A percentile compares a stretch with the other conserved stretches of the same genome.
Conservation (phyloP, 2,888 invertebrate species). For the Plebejus melissa region DNA sequence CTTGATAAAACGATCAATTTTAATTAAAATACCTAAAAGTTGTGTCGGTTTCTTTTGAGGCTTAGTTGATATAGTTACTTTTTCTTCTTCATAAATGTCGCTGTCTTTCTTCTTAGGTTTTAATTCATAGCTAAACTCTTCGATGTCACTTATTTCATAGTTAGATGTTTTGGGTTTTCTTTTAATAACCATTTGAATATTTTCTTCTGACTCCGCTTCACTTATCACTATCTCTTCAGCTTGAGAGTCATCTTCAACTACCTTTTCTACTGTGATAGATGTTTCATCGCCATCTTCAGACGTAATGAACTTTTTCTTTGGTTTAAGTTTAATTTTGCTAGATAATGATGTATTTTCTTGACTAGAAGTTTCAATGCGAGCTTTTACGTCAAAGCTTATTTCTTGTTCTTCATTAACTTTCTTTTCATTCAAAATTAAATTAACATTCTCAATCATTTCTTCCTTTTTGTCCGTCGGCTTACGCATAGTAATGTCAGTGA, state of each 20-base stretch:
- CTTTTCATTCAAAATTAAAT: slow-evolving; percentile 84
- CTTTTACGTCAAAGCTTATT: slow-evolving; percentile 66
- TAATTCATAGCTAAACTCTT: slow-evolving; percentile 79
- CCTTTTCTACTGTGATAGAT: slow-evolving; percentile 81
- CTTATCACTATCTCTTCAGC: slow-evolving; percentile 83
- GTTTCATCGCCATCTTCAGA: slow-evolving; percentile 85
- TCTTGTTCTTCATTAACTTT: slow-evolving; percentile 83
- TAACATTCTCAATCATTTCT: slow-evolving; percentile 79
- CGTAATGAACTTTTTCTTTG: slow-evolving; percentile 80
- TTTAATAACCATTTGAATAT: slow-evolving; percentile 70
- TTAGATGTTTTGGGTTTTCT: slow-evolving; percentile 71
- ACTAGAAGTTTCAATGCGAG: slow-evolving; percentile 71
- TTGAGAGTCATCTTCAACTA: slow-evolving; percentile 81
- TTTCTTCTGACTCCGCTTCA: slow-evolving; percentile 80
- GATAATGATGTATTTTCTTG: slow-evolving; percentile 86
- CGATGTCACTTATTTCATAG: slow-evolving; percentile 81
- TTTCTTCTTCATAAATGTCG: slow-evolving; percentile 81
- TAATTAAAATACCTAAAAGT: slow-evolving; percentile 79
- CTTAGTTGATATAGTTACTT: slow-evolving; percentile 83
- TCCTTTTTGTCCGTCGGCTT: slow-evolving; percentile 59
- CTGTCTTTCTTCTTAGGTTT: slow-evolving; percentile 65
- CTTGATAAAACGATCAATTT: not conserved
- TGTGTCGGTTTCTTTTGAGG: slow-evolving; percentile 81
- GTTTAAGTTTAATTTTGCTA: slow-evolving; percentile 84
- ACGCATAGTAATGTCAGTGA: slow-evolving; percentile 55